Conservation (phyloP, 2,888 invertebrate species). For the Eupeodes luniger region DNA sequence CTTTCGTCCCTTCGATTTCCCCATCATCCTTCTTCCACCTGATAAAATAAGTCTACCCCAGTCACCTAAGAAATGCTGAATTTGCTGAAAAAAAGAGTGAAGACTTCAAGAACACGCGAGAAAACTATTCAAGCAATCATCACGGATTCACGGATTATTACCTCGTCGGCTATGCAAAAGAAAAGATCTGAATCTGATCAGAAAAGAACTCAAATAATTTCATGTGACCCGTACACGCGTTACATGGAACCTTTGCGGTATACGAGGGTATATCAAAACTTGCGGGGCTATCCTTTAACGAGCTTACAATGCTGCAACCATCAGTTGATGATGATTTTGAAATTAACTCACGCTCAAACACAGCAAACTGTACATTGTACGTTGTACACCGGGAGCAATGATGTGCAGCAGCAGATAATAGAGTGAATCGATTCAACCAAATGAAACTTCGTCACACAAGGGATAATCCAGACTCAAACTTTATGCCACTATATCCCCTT, state of each 20-base stretch:
- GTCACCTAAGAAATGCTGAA: neutral
- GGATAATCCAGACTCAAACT: constrained; percentile 68
- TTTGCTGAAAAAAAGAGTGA: neutral
- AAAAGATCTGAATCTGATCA: constrained; percentile 67
- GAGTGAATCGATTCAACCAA: constrained; percentile 19
- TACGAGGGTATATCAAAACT: constrained; percentile 31
- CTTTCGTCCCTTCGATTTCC: neutral
- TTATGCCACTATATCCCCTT: neutral
- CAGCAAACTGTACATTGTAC: neutral
- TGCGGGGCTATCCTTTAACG: constrained; percentile 55
- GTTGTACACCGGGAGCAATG: constrained; percentile 9
- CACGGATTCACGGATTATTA: constrained; percentile 73
- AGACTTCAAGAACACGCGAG: constrained; percentile 26
- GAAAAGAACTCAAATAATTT: constrained; percentile 46
- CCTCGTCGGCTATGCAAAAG: constrained; percentile 66
- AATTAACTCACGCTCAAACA: constrained; percentile 63
- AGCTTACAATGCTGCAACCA: constrained; percentile 58
- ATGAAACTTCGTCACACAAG: constrained; percentile 45
- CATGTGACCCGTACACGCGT: constrained; percentile 61
- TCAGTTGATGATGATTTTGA: constrained; percentile 53
- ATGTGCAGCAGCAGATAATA: constrained; percentile 1
- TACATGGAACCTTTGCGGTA: constrained; percentile 45
- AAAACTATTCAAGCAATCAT: constrained; percentile 68
- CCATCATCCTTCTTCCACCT: constrained; percentile 1
- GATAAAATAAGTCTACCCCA: constrained; percentile 42